Base-by-base conservation (phyloP, 2,888 invertebrate genomes). In the Agapetus fuscipes region DNA sequence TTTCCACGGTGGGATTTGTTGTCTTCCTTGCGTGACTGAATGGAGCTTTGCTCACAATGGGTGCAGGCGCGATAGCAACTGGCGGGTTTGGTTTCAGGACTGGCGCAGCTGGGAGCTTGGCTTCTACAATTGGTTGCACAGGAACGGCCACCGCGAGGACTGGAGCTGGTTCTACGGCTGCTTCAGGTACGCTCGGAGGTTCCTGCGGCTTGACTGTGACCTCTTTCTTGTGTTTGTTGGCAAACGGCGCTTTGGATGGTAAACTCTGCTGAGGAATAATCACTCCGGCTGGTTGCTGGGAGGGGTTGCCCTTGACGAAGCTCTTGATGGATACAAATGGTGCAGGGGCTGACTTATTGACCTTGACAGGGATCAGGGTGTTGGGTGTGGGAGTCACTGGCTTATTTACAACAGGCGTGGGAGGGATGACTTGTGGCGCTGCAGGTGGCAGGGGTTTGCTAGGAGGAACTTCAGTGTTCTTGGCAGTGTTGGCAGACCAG, bases 41-140 rank as follows among this genome's bases (percentile, higher is more conserved):
- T 1, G 69, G 68, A 1, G 65, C 61, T 44, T 70, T 67, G 52
- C 65, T 61, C 25, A 72, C 71, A 29, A 73, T 72, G 43, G 72
- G 57, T 11, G 70, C 64, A 17, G 60, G 62, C 0, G 32, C 17
- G n/a, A 67, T 71, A 27, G 72, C 69, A n/a, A 58, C 55, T 1
- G 62, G 62, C 7, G 61, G 60, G 12, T 59, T 57, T 31, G 61
- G 59, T 48, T 58, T 54, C 41, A 60, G 60, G 56, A 57, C 59
- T 5, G 56, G 55, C 13, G 59, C 54, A 46, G 59, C 54, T 41
- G 55, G 56, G 33, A 58, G 54, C 46, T 59, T 61, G 4, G 57
- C 54, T 46, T 48, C 45, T 3, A 66, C 64, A 34, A 66, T 67
- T 9, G 67, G 66, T 64, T 65, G 69, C 66, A 62, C 52, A 48